phyloP scores from a whole-genome alignment of 2,113 vertebrate genomes.

The Isichthys henryi region DNA sequence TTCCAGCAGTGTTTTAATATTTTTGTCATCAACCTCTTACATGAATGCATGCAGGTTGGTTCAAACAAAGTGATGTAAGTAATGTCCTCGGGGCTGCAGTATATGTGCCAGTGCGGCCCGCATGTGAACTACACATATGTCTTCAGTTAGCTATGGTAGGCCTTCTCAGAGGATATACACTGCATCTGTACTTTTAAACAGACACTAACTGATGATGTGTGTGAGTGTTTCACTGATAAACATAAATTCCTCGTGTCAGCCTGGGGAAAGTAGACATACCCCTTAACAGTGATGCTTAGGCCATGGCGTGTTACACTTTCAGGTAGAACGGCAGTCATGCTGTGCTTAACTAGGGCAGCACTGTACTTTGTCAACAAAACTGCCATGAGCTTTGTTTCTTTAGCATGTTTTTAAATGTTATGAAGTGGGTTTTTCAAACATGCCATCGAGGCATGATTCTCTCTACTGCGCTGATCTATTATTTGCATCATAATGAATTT shows the following conservation, averaged over 20 bases:
- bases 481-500: neutral
- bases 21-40: neutral
- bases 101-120: neutral
- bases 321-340: neutral
- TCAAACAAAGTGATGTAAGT: neutral
- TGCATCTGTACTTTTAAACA: neutral
- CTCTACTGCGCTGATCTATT: neutral
- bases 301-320: neutral
- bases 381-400: neutral
- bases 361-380: neutral
- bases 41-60: neutral
- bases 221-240: neutral
- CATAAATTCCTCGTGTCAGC: neutral
- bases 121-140: neutral
- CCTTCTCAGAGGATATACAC: neutral
- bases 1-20: slow-evolving; percentile 16
- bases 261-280: neutral
- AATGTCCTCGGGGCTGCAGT: neutral
- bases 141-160: neutral
- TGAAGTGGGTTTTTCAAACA: neutral
- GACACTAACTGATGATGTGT: neutral
- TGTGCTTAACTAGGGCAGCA: neutral
- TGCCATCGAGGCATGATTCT: neutral
- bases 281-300: neutral
- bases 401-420: neutral